A percentile compares a stretch with the other conserved stretches of the same genome.
Conservation (phyloP, 1,140 invertebrate species). For the Chelonus insularis region DNA sequence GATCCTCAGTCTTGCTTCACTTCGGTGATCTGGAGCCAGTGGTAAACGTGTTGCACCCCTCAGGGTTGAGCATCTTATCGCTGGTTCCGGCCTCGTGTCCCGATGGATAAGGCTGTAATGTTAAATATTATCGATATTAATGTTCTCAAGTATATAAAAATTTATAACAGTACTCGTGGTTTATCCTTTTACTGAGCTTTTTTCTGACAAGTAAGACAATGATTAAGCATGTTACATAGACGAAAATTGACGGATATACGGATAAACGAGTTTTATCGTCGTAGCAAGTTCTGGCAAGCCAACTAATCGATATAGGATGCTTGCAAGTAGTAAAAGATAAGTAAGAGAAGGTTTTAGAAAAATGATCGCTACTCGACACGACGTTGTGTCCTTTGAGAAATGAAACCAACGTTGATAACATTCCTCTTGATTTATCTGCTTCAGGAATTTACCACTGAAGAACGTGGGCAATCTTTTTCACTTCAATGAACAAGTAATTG, state of each 20-base stretch:
- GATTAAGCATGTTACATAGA: constrained; percentile 22
- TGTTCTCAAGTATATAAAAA: neutral
- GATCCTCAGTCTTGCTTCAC: constrained; percentile 78
- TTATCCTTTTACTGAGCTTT: neutral
- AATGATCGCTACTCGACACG: neutral
- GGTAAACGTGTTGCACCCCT: constrained; percentile 63
- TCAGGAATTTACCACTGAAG: too few relatives aligned
- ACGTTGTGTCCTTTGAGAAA: constrained; percentile 17
- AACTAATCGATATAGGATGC: constrained; percentile 31
- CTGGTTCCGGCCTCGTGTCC: constrained; percentile 74
- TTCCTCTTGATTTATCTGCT: constrained; percentile 18
- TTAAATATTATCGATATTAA: constrained; percentile 31
- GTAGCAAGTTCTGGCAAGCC: neutral
- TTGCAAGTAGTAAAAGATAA: neutral
- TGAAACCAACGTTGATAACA: constrained; percentile 9
- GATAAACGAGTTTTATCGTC: constrained; percentile 25
- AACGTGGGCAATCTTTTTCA: too few relatives aligned
- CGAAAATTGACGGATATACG: constrained; percentile 31
- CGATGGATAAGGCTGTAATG: constrained; percentile 71
- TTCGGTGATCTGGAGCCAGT: constrained; percentile 77
- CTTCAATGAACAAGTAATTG: too few relatives aligned
- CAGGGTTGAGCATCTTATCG: constrained; percentile 77
- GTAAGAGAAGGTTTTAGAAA: constrained; percentile 13
- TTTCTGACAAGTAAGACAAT: constrained; percentile 10
- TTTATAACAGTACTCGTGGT: neutral